Evolutionary conservation across 2,113 vertebrate species (phyloP), one percentile per base, ranked within the genome.

Genomic region (Elephantulus edwardii): DNA sequence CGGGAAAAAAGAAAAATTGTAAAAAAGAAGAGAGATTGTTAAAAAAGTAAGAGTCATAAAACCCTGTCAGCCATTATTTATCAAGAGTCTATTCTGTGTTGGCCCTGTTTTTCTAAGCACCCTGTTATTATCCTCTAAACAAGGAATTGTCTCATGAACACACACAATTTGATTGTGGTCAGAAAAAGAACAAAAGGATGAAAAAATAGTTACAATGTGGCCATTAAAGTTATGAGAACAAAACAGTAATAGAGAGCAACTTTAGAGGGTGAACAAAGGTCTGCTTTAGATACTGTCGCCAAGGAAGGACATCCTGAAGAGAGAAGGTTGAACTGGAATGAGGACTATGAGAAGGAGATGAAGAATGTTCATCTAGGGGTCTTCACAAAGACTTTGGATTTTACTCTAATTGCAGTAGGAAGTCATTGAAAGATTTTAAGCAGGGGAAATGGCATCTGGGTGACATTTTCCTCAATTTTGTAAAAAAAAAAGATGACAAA

Each of bases 41-140:
- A 77, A 86, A 87, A 35, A 30, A 26, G 48, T 22, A 60, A 72
- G 83, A 89, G n/a, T 33, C 28, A 80, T 88, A 89, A 22, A 76
- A 42, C 24, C n/a, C 30, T 58, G 42, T 54, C 48, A 54, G 28
- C 26, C 30, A 89, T 26, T 66, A 24, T 84, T 82, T 64, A 10
- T 8, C 56, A 71, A 66, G 17, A 44, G 26, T 17, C 56, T 40
- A 13, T 28, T 42, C 3, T 35, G 2, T 62, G 17, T n/a, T 68
- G 38, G 54, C 12, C 68, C 58, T 35, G 68, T 44, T n/a, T 74
- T 30, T 50, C 28, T 50, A 30, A 16, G 44, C 40, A 9, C 40
- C 1, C 2, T 11, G 19, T 62, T 35, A 40, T 33, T 52, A 20
- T 48, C 48, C 2, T n/a, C n/a, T 22, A 8, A 83, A 35, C 6